Base-by-base conservation (phyloP, 2,113 vertebrate genomes). In the Siphamia tubifer region DNA sequence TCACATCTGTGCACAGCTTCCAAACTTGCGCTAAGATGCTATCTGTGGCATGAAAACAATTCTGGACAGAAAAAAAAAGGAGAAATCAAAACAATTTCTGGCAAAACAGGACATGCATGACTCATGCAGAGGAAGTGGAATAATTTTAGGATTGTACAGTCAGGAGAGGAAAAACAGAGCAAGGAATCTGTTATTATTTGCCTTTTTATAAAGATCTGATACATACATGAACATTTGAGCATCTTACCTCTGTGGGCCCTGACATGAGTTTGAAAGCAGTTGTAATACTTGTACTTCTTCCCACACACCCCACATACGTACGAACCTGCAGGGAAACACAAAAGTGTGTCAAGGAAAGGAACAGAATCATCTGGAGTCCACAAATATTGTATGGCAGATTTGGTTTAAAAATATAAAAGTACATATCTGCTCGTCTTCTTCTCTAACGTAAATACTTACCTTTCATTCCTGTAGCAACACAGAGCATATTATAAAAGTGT, bases 211-310 rank as follows among this genome's bases (percentile, higher is more conserved):
- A 47, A 45, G 17, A 52, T 17, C 4, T 13, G 15, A 35, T 11
- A 49, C 1, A 60, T 12, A 21, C 0, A 36, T 5, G 28, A 21
- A 27, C n/a, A 7, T 3, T 12, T 3, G 3, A 19, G 5, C 4
- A 19, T 43, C 77, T 84, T 95, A 98, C 98, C 98, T 95, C 95
- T 92, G 89, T 98, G 97, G 2, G 97, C 98, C 63, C 98, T 94
- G 57, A 99, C 96, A 0, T 99, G 98, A 2, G 98, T 98, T 94
- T 98, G 98, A 92, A 98, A 99, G 80, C 98, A 99, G 93, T 98
- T 99, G 86, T 99, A 99, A 73, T 99, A 99, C 82, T 98, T 99
- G 92, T 99, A 99, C 78, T 99, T 99, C 91, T 99, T 99, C 67
- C 97, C 96, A 63, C 98, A 99, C 63, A 98, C 96, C 40, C 95